These are phyloP conservation scores for Acleris sparsana DNA, from an alignment of 2,888 invertebrate genomes.

Conservation along the genomic window DNA sequence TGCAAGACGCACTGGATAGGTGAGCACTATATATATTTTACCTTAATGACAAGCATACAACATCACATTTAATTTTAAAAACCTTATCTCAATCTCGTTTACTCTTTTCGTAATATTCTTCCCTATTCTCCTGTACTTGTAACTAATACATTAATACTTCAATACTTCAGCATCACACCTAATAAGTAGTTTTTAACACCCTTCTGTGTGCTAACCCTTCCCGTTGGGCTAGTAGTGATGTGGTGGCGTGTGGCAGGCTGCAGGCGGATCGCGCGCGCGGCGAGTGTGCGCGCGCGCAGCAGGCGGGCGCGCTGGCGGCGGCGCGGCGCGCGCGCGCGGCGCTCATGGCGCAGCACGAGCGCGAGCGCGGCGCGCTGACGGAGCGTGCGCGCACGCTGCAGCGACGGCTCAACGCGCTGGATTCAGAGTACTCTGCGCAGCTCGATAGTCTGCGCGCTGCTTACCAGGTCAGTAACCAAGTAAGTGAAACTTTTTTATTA, in stretches of 20 bases:
- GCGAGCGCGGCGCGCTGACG: conserved; percentile 84
- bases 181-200: neutral
- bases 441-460: conserved; percentile 90
- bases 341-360: conserved; percentile 77
- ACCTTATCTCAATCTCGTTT: neutral
- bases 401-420: conserved; percentile 88
- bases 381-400: conserved; percentile 89
- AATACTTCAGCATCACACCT: neutral
- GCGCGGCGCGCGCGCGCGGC: conserved; percentile 74
- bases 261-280: conserved; percentile 70
- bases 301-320: conserved; percentile 73
- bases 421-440: conserved; percentile 93
- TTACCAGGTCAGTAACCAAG: conserved; percentile 82
- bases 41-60: no score
- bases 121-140: neutral
- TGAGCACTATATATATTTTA: conserved; percentile 42
- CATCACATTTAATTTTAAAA: no score
- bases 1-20: conserved; percentile 82
- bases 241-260: conserved; percentile 49
- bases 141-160: neutral
- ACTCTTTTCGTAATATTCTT: neutral
- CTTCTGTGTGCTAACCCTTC: neutral
- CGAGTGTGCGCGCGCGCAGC: conserved; percentile 73
- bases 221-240: conserved; percentile 2
- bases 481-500: conserved; percentile 13